Conservation (phyloP, 2,797 vertebrate species). For the Falco rusticolus region DNA sequence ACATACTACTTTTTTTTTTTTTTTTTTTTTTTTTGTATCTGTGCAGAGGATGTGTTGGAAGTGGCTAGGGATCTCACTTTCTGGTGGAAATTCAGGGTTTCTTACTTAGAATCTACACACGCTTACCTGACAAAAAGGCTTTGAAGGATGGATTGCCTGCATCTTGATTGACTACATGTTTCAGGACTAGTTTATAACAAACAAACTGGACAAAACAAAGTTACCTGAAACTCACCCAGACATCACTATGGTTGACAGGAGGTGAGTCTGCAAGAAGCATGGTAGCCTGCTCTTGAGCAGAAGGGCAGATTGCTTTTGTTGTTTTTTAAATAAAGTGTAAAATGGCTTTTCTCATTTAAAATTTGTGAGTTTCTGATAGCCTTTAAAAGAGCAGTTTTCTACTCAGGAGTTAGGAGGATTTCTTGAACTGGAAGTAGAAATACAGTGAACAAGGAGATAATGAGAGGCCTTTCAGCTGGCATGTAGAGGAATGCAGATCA, state of each 20-base stretch:
- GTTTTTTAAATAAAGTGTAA: not conserved
- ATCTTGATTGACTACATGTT: not conserved
- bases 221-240: not conserved
- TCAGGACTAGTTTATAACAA: not conserved
- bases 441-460: not conserved
- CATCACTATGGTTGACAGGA: not conserved
- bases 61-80: not conserved
- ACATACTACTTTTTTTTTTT: too few species aligned
- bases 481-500: not conserved
- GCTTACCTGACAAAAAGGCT: not conserved
- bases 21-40: not conserved
- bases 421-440: not conserved
- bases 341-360: not conserved
- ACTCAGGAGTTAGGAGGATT: not conserved
- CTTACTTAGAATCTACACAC: not conserved
- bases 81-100: not conserved
- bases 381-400: not conserved
- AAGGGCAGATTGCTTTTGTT: not conserved
- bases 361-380: not conserved
- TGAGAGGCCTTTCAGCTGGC: not conserved
- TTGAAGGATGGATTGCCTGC: not conserved
- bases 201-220: not conserved
- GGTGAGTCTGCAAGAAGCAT: not conserved
- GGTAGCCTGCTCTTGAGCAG: not conserved
- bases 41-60: not conserved